Conservation (phyloP, 1,140 invertebrate species). For the Anoplophora glabripennis region DNA sequence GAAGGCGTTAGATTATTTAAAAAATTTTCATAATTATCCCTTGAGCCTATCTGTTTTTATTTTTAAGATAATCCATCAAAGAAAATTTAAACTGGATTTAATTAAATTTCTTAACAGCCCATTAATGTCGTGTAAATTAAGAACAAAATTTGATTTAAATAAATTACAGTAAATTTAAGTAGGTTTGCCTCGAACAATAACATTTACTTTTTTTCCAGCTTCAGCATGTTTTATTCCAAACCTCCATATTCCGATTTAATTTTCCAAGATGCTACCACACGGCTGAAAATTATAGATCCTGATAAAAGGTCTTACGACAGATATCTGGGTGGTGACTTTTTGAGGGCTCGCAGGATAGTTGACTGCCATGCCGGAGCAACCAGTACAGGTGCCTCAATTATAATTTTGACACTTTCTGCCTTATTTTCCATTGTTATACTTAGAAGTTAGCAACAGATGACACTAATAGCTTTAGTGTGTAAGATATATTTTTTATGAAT, state of each 20-base stretch:
- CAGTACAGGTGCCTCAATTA: constrained; percentile 17
- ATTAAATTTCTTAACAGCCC: too few species aligned
- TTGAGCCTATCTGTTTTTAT: too few species aligned
- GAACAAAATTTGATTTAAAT: neutral
- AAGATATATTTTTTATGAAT: too few species aligned
- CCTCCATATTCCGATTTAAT: constrained; percentile 83
- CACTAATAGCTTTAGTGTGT: too few species aligned
- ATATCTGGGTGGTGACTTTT: constrained; percentile 73
- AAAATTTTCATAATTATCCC: too few species aligned
- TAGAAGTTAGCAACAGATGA: constrained; percentile 1
- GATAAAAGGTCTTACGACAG: constrained; percentile 62
- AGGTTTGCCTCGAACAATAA: too few species aligned
- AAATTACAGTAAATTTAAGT: too few species aligned
- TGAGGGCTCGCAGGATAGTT: constrained; percentile 72
- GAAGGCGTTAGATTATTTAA: too few species aligned
- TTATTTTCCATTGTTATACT: constrained; percentile 17
- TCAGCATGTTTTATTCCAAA: constrained; percentile 84
- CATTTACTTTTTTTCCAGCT: constrained; percentile 56
- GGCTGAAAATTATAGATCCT: constrained; percentile 68
- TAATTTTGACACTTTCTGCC: constrained; percentile 2
- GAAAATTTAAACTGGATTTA: too few species aligned
- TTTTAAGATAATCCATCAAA: too few species aligned
- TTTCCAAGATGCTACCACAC: constrained; percentile 88
- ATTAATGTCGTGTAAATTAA: neutral
- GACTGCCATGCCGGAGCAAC: constrained; percentile 65